Percentiles rank a stretch among this genome's conserved stretches.
phyloP scores from a whole-genome alignment of 1,140 invertebrate genomes.

The Metaphire vulgaris region DNA sequence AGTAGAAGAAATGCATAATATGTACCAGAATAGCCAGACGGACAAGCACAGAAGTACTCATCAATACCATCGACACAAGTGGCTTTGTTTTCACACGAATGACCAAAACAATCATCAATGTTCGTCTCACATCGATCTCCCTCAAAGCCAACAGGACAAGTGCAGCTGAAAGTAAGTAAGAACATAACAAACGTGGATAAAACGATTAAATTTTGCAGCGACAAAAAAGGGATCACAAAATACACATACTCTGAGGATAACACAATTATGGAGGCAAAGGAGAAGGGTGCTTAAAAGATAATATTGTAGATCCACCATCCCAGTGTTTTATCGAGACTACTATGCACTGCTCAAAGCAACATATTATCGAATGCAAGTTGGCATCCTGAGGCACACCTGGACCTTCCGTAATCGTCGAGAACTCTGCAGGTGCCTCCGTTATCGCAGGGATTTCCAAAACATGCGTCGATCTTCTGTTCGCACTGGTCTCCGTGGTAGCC shows the following conservation, averaged over 20 bases:
- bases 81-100: slow-evolving; percentile 46
- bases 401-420: slow-evolving; percentile 41
- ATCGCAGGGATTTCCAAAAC: slow-evolving; percentile 79
- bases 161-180: slow-evolving; percentile 55
- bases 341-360: too few relatives aligned
- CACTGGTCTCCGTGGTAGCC: slow-evolving; percentile 83
- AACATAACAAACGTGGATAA: too few relatives aligned
- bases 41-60: slow-evolving; percentile 61
- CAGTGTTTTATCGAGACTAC: too few relatives aligned
- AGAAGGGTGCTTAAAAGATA: too few relatives aligned
- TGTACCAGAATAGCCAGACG: slow-evolving; percentile 79
- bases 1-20: too few relatives aligned
- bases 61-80: slow-evolving; percentile 47
- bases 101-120: slow-evolving; percentile 45
- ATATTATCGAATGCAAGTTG: too few relatives aligned
- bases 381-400: too few relatives aligned
- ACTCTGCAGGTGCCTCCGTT: slow-evolving; percentile 74
- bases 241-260: too few relatives aligned
- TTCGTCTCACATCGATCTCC: slow-evolving; percentile 52
- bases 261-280: too few relatives aligned
- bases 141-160: slow-evolving; percentile 45
- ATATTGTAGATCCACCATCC: too few relatives aligned
- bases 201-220: too few relatives aligned
- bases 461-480: slow-evolving; percentile 88
- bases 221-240: too few relatives aligned